Evolutionary conservation across 2,797 vertebrate species (phyloP).

Genomic region (Coranthus polyacanthus): DNA sequence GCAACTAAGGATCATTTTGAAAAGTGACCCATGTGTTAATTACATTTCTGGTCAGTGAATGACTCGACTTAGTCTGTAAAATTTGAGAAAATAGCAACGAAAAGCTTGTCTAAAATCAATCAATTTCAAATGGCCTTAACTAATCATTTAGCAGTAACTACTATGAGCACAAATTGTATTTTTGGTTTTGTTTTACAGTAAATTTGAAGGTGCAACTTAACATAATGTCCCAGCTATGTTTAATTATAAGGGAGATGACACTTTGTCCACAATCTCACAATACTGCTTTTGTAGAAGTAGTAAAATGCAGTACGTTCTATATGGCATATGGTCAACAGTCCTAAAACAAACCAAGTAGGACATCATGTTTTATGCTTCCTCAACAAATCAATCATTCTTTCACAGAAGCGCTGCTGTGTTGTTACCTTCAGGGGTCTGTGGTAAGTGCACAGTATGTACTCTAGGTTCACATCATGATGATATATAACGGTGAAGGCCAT

Average conservation of each 20-base stretch:
- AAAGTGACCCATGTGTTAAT: not conserved
- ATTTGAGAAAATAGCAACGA: not conserved
- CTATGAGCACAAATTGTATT: not conserved
- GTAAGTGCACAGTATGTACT: not conserved
- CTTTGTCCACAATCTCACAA: not conserved
- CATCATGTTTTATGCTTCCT: conserved; percentile 14
- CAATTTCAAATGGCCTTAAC: no score
- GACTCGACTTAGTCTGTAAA: no score
- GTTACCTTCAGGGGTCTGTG: conserved; percentile 17
- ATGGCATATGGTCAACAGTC: conserved; percentile 12
- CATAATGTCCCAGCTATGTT: conserved; percentile 6
- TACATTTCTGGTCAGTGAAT: not conserved
- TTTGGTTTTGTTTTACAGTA: not conserved
- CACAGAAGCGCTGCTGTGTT: conserved; percentile 16
- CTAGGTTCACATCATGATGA: conserved; percentile 32
- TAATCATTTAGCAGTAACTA: not conserved
- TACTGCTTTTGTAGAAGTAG: conserved; percentile 2
- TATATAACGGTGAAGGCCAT: conserved; percentile 7
- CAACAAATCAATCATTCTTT: conserved; percentile 28
- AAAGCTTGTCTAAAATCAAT: not conserved
- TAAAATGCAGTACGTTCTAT: conserved; percentile 3
- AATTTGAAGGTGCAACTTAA: not conserved
- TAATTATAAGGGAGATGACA: not conserved
- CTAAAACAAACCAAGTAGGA: conserved; percentile 5
- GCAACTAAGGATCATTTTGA: not conserved